Evolutionary conservation across 2,888 invertebrate genomes (phyloP), one percentile per base, ranked within the genome.

Genomic region (Acrobasis repandana): DNA sequence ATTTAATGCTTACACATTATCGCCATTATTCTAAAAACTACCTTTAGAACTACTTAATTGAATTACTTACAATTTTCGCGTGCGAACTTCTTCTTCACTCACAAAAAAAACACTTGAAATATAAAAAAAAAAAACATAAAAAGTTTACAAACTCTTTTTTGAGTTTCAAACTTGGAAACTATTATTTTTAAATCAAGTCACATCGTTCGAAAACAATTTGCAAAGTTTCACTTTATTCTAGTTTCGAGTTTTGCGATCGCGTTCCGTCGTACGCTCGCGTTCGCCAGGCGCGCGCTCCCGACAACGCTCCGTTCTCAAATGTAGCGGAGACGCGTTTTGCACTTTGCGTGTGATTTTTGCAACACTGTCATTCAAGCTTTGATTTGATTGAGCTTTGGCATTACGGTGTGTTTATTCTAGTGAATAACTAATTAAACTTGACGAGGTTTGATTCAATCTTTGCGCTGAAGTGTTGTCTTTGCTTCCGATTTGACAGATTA

Each of bases 171-270:
- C 64, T 18, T 28, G 11, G 33, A 38, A 54, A 15, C 2, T 33
- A 57, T 59, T 54, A 66, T 58, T 65, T 61, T 63, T 56, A 65
- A 64, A 63, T 77, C 73, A 82, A 70, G 81, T 84, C 71, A 84
- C 76, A 63, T 82, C 80, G 66, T 64, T 69, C 65, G 67, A 65
- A 64, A 77, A 80, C 82, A 82, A 83, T 77, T 75, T 73, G 14
- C 68, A 61, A 61, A 67, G 67, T 59, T 67, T 72, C 69, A 20
- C 15, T 34, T 9, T 58, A 36, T 15, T 49, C 34, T 58, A 48
- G 18, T 18, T 56, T 20, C 14, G 6, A 54, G 16, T 33, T 46
- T 57, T 28, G 8, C 33, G 57, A 49, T 38, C 16, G 36, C 38
- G 54, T 54, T 54, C 18, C 54, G 38, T 9, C 4, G n/a, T 54